Base-by-base conservation (phyloP, 2,888 invertebrate genomes). In the Criorhina ranunculi region DNA sequence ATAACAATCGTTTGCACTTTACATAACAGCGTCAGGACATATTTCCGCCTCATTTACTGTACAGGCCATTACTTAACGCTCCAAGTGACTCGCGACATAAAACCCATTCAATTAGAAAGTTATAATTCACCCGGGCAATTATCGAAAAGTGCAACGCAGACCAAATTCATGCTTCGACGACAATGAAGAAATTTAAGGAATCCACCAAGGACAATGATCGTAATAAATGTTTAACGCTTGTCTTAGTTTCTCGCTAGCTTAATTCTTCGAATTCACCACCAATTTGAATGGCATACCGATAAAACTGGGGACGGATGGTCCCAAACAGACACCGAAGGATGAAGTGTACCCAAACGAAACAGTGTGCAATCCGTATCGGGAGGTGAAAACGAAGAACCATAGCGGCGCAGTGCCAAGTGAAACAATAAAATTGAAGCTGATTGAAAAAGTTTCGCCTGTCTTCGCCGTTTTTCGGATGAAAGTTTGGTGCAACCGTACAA, bases 401-500 rank as follows among this genome's bases (percentile, higher is more conserved):
- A 35, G 42, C 40, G n/a, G 31, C 19, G 31, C 42, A 19, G n/a
- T 66, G 57, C 57, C 75, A 81, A 69, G 57, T 64, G 49, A 81
- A 81, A 81, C 75, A 76, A 81, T 76, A 76, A 66, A 82, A 76
- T 59, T 66, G 51, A 6, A 51, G 81, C 64, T 82, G 81, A 82
- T 82, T 82, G 81, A 76, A 82, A 82, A 82, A 82, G 76, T 82
- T 81, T 80, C 60, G 69, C 15, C 69, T 62, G 62, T 57, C 60
- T 64, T 59, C 76, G 40, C 76, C 59, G 11, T 72, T 66, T 79
- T 67, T 77, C 69, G 77, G 66, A 35, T 40, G 49, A 59, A 73
- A 76, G 49, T 76, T 76, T 51, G 33, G 33, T 59, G 77, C 51
- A 77, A 53, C 17, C 44, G 35, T 35, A 60, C 59, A 75, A 33